Evolutionary conservation across 1,140 invertebrate genomes (phyloP).

Genomic region (Chironomus striatipennis): DNA sequence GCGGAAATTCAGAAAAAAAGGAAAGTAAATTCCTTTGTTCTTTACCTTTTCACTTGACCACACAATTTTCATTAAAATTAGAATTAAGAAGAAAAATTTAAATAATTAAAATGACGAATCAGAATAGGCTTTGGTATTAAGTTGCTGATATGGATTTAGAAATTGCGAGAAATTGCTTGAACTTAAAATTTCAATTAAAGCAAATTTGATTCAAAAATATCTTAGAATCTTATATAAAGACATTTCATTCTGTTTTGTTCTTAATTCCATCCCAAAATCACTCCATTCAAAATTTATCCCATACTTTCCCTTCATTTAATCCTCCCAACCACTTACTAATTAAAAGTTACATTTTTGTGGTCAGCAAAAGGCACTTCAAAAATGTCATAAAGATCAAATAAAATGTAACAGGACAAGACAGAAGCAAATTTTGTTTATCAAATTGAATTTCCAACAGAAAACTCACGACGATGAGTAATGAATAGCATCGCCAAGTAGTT

Average conservation of each 20-base stretch:
- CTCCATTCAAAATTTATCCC: no score
- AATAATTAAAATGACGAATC: no score
- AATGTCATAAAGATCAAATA: not conserved
- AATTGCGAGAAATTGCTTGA: no score
- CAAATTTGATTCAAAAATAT: no score
- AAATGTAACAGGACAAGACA: no score
- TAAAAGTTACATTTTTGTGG: not conserved
- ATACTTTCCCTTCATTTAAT: not conserved
- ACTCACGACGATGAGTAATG: not conserved
- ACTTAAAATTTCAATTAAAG: no score
- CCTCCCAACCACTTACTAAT: not conserved
- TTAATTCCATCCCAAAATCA: no score
- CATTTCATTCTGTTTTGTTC: no score
- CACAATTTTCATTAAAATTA: not conserved
- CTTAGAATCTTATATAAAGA: no score
- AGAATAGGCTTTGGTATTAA: no score
- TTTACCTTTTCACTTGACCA: constrained; percentile 1
- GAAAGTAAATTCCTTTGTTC: not conserved
- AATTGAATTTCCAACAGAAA: not conserved
- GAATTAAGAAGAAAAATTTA: not conserved
- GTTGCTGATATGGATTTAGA: no score
- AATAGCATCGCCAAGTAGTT: not conserved
- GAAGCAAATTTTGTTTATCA: no score
- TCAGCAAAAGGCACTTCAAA: not conserved
- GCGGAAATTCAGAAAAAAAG: not conserved